Base-by-base conservation (phyloP, 2,888 invertebrate species). In the Operophtera brumata region DNA sequence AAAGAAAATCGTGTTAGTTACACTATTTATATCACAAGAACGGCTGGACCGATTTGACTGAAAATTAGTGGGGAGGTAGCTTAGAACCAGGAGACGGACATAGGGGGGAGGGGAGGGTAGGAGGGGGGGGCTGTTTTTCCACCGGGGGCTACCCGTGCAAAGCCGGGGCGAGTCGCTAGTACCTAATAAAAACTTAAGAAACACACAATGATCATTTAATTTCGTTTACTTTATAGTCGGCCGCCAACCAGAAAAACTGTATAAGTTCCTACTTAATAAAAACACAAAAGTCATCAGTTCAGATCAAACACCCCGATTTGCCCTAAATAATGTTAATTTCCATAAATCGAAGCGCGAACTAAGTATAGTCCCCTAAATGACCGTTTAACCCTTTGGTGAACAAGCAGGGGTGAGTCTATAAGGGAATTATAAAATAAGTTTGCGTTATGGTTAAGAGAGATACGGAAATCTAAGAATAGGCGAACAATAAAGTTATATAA, bases 281-380 rank as follows among this genome's bases (percentile, higher is more conserved):
- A 36, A 44, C 30, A 47, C 37, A 55, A 55, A 54, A 56, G 44
- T 56, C 51, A 57, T 61, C 54, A 51, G 57, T 39, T 54, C 42
- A 26, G 47, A 57, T 62, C 57, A 60, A 58, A 62, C 43, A 35
- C 12, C 34, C 70, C 78, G 82, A 41, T 61, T 77, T 62, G 62
- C 57, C 45, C 61, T 72, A 73, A 79, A 77, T 71, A 73, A 70
- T 59, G 75, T 76, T 75, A 72, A 79, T 85, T 77, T 82, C 71
- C 82, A 80, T 83, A 83, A 82, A 82, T 81, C 78, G 73, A 83
- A 81, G 85, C 87, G 86, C 82, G 84, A 88, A 87, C 80, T 86
- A 86, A 86, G 67, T 82, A 86, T 84, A 82, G 79, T 65, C 67
- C 64, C 54, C 65, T 78, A 78, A 86, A 79, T 66, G 67, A 62